Evolutionary conservation across 2,797 vertebrate genomes (phyloP).

Genomic region (Microtus agrestis): DNA sequence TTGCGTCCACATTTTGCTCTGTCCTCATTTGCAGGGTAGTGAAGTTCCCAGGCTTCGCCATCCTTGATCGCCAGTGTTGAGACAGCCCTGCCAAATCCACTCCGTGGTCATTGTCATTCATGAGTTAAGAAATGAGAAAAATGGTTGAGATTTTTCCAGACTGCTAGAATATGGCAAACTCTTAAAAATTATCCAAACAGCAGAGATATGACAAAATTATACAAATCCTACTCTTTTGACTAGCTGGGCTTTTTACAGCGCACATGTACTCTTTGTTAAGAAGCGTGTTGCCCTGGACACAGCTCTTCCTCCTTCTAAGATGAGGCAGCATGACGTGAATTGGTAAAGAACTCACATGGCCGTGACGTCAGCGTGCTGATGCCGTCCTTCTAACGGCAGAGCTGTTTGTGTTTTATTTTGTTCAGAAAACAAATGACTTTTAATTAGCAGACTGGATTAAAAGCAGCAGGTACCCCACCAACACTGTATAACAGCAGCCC

Average conservation of each 20-base stretch:
- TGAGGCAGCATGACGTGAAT: not conserved
- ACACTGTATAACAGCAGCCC: not conserved
- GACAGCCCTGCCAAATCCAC: not conserved
- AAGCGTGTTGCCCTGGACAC: not conserved
- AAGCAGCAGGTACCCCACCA: constrained; percentile 51
- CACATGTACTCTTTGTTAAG: not conserved
- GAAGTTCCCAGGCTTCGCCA: not conserved
- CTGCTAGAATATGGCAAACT: not conserved
- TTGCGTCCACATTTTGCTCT: not conserved
- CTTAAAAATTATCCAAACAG: constrained; percentile 39
- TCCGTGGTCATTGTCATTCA: not conserved
- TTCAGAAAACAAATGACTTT: constrained; percentile 69
- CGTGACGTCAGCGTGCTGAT: not conserved
- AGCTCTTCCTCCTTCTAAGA: not conserved
- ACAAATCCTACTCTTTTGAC: not conserved
- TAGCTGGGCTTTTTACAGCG: not conserved
- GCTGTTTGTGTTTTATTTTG: not conserved
- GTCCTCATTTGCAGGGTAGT: not conserved
- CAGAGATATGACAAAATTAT: not conserved
- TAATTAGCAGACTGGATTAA: constrained; percentile 68
- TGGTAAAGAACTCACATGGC: not conserved
- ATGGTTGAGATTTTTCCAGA: constrained; percentile 43
- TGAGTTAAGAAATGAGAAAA: constrained; percentile 53
- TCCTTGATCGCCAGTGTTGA: not conserved
- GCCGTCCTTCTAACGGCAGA: not conserved